Conservation (phyloP, 2,113 vertebrate species). For the Oryzias celebensis region DNA sequence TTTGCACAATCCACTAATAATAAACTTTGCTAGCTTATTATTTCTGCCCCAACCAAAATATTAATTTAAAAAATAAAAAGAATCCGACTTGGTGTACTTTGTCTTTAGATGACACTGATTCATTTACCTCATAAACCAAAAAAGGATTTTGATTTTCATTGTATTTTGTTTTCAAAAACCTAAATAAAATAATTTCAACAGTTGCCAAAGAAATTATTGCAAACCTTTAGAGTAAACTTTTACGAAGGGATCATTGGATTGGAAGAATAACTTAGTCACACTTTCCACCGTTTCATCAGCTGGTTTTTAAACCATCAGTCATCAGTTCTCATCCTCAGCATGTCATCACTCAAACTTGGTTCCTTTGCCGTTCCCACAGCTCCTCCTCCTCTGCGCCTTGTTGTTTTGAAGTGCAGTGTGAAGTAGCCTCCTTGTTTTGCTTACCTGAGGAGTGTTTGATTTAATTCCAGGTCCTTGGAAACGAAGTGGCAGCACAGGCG, state of each 20-base stretch:
- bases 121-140: no score
- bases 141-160: no score
- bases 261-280: not conserved
- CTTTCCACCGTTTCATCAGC: not conserved
- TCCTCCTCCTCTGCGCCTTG: slow-evolving; percentile 41
- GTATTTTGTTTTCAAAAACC: no score
- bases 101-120: no score
- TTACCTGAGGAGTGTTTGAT: slow-evolving; percentile 75
- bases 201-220: no score
- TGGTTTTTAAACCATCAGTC: slow-evolving; percentile 2
- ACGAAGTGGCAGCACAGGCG: slow-evolving; percentile 65
- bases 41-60: slow-evolving; percentile 29
- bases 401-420: slow-evolving; percentile 28
- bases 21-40: not conserved
- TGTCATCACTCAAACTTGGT: slow-evolving; percentile 32
- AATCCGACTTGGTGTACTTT: no score
- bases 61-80: no score
- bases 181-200: no score
- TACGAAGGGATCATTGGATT: not conserved
- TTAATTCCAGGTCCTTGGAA: slow-evolving; percentile 73
- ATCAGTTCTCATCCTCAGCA: slow-evolving; percentile 26
- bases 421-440: slow-evolving; percentile 26
- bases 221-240: no score
- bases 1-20: no score
- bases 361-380: slow-evolving; percentile 41